A percentile compares a stretch with the other conserved stretches of the same genome.
Evolutionary conservation across 1,140 invertebrate species (phyloP).

Genomic region (Penaeus japonicus): DNA sequence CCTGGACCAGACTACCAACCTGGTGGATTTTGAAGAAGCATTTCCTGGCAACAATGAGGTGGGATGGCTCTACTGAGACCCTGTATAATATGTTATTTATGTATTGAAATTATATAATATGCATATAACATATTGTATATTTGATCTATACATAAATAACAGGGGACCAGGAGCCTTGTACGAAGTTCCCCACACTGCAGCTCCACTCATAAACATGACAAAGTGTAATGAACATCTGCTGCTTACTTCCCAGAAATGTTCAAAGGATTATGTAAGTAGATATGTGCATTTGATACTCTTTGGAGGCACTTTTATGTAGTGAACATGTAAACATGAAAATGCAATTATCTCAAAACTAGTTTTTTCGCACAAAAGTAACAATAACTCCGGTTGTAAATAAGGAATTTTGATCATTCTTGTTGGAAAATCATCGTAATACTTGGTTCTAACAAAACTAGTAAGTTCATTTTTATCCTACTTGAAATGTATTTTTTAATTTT

Average conservation of each 20-base stretch:
- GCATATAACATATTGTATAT: background rate
- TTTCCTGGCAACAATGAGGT: background rate
- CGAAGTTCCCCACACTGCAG: background rate
- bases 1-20: background rate
- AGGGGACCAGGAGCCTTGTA: background rate
- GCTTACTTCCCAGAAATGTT: background rate
- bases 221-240: background rate
- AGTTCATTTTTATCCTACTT: background rate
- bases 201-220: background rate
- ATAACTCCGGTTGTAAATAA: background rate
- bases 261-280: background rate
- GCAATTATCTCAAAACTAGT: background rate
- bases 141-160: background rate
- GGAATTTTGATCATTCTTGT: background rate
- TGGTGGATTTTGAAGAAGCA: background rate
- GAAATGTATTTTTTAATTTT: background rate
- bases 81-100: background rate
- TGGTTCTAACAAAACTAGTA: background rate
- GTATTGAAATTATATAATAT: background rate
- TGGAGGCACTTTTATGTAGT: background rate
- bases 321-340: background rate
- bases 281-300: background rate
- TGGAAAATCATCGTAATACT: background rate
- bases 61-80: background rate
- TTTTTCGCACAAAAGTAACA: background rate